Evolutionary conservation across 2,113 vertebrate genomes (phyloP).

Genomic region (Cynopterus brachyotis): DNA sequence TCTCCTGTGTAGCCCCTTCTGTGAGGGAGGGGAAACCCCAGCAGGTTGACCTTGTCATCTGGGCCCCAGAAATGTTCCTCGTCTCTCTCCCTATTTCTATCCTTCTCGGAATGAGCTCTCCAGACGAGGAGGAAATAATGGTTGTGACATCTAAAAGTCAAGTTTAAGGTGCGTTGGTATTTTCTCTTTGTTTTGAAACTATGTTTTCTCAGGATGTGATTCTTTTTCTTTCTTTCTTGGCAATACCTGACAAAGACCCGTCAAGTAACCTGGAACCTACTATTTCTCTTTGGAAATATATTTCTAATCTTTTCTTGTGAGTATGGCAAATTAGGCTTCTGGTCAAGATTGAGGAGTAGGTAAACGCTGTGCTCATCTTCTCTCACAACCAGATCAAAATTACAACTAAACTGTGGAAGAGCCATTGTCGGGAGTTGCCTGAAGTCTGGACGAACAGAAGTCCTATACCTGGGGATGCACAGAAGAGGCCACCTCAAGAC

Average conservation of each 20-base stretch:
- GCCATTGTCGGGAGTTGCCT: too few relatives aligned
- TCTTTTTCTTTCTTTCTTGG: neutral
- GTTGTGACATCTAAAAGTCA: neutral
- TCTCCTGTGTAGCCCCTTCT: neutral
- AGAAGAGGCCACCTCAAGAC: too few relatives aligned
- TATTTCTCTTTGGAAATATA: neutral
- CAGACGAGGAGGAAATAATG: neutral
- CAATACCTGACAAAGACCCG: neutral
- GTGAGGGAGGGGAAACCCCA: neutral
- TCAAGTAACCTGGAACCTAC: neutral
- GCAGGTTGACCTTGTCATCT: neutral
- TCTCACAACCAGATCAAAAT: too few relatives aligned
- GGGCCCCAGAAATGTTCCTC: neutral
- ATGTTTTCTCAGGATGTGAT: neutral
- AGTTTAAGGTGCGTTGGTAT: neutral
- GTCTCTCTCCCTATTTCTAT: neutral
- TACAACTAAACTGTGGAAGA: too few relatives aligned
- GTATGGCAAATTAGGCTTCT: too few relatives aligned
- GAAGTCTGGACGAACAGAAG: too few relatives aligned
- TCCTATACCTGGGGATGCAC: too few relatives aligned
- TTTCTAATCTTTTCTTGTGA: neutral
- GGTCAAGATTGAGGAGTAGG: too few relatives aligned
- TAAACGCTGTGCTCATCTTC: too few relatives aligned
- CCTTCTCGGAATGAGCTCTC: neutral
- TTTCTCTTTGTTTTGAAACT: conserved; percentile 1